Conservation (phyloP, 2,113 vertebrate genomes). For the Leptocoma aspasia region DNA sequence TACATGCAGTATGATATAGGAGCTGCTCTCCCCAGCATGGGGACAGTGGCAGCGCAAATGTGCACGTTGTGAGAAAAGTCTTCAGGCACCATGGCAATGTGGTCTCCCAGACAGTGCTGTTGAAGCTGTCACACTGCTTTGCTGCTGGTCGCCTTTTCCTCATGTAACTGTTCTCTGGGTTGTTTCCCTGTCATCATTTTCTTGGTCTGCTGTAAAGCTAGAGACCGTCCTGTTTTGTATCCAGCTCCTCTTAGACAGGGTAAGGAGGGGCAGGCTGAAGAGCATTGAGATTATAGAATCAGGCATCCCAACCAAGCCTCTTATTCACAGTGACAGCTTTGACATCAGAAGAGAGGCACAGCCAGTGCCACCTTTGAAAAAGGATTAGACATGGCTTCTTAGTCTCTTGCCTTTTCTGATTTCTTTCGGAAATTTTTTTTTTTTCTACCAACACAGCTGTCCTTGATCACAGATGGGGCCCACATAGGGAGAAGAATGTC, state of each 20-base stretch:
- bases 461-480: not conserved
- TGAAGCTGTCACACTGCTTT: not conserved
- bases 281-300: not conserved
- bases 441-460: not conserved
- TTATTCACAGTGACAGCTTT: not conserved
- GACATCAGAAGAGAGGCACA: not conserved
- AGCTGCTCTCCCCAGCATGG: not conserved
- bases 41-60: rapidly evolving
- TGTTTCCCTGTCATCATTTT: not conserved
- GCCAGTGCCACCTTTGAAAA: not conserved
- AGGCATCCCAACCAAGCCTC: not conserved
- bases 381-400: conserved; percentile 37
- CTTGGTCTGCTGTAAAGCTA: not conserved
- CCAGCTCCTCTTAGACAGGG: not conserved
- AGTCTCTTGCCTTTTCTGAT: not conserved
- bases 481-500: not conserved
- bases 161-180: not conserved
- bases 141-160: not conserved
- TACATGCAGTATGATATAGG: not conserved
- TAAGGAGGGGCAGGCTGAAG: not conserved
- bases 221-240: not conserved
- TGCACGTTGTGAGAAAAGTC: rapidly evolving
- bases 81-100: rapidly evolving
- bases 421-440: not conserved
- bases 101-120: not conserved